Evolutionary conservation across 2,797 vertebrate genomes (phyloP).

Genomic region (Percopsis omiscomaycus): DNA sequence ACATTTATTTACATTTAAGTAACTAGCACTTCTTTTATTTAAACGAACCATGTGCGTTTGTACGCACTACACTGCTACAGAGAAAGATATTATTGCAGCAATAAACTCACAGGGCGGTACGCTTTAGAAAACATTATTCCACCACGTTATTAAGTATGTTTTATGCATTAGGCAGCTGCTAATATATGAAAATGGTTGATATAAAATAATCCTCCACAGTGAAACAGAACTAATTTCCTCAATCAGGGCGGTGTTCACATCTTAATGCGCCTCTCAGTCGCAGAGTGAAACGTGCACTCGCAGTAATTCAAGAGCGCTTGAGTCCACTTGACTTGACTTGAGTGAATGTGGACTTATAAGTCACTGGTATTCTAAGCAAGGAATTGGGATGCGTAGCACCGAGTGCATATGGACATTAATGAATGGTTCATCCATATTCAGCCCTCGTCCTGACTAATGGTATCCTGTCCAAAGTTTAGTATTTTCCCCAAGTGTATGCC

Average conservation of each 20-base stretch:
- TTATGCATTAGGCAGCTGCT: not conserved
- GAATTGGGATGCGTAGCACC: constrained; percentile 8
- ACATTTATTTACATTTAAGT: too few species aligned
- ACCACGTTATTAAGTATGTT: not conserved
- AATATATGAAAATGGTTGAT: not conserved
- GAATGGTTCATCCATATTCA: too few species aligned
- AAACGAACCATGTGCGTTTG: too few species aligned
- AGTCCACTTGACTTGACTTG: not conserved
- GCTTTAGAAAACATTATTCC: not conserved
- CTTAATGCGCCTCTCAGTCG: not conserved
- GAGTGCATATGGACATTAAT: not conserved
- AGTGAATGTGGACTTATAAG: not conserved
- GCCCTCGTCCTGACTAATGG: too few species aligned
- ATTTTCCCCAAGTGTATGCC: too few species aligned
- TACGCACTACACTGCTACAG: too few species aligned
- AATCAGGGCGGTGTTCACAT: constrained; percentile 21
- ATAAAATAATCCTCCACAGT: too few species aligned
- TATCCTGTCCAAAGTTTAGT: too few species aligned
- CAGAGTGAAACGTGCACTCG: not conserved
- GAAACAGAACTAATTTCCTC: constrained; percentile 31
- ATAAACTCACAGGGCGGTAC: not conserved
- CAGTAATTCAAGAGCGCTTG: constrained; percentile 4
- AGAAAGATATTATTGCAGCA: not conserved
- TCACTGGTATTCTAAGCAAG: constrained; percentile 1
- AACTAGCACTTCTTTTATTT: too few species aligned